Evolutionary conservation across 2,113 vertebrate species (phyloP), one percentile per base, ranked within the genome.

Genomic region (Chaenocephalus aceratus): DNA sequence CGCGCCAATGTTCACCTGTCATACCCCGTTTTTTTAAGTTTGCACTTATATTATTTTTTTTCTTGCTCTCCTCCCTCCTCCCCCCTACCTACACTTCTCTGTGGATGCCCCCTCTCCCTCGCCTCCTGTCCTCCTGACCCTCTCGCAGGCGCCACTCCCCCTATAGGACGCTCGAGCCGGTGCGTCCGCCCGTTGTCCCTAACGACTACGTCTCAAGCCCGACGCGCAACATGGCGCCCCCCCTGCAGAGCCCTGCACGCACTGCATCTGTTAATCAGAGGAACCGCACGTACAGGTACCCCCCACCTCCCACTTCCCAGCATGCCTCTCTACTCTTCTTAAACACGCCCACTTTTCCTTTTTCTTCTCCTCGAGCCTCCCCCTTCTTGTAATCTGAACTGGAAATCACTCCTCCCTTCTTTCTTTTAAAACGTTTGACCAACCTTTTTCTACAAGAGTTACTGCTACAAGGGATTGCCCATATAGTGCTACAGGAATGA

Each of bases 251-350:
- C 95, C 98, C 97, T 76, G 97, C 97, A 92, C 96, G 97, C 95
- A 98, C 97, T 90, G 97, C 97, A 94, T 98, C 98, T 76, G 96
- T 99, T 89, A 99, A 97, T 96, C 98, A 99, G 95, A 98, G 98
- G 97, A 99, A 96, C 94, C 98, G 98, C 96, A 99, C 98, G 69
- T 99, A 99, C 98, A 99, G 98, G 98, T 99, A 99, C 94, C 95
- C 89, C 66, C 79, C 30, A 26, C 26, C 41, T 30, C 57, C 71
- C 75, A 61, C 66, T 69, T 77, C 87, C 89, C 84, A 90, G 87
- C 89, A 90, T 92, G 88, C 79, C 81, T 91, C 76, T 87, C 23
- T 86, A 76, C 75, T 70, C 85, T 87, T 75, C 58, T 79, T 21
- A 69, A 87, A 77, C 82, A 66, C 79, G 36, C 63, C 77, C 85